Percentiles rank a stretch among this genome's conserved stretches.
Conservation (phyloP, 2,888 invertebrate genomes). For the Netelia fuscicornis region DNA sequence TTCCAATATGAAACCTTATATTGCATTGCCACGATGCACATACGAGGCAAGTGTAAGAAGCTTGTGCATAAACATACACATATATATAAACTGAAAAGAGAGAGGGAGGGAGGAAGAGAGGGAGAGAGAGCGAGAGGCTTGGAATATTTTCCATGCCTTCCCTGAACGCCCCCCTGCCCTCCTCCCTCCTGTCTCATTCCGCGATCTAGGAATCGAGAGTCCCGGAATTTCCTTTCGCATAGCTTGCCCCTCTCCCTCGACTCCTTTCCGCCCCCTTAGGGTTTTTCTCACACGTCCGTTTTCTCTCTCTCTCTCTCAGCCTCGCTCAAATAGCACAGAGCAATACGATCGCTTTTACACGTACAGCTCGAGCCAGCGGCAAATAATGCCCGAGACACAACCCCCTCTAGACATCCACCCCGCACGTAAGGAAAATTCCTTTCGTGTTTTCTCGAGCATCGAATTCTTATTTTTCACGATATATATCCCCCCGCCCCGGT, state of each 20-base stretch:
- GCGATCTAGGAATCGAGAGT: constrained; percentile 38
- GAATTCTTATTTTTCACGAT: constrained; percentile 48
- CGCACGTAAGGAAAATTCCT: constrained; percentile 36
- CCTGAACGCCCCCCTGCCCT: not conserved
- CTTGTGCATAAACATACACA: constrained; percentile 1
- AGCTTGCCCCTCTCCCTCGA: constrained; percentile 44
- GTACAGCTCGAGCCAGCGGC: constrained; percentile 28
- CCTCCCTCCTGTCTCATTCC: constrained; percentile 4
- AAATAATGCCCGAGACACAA: constrained; percentile 33
- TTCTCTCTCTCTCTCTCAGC: not conserved
- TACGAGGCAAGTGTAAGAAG: constrained; percentile 7
- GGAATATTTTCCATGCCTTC: constrained; percentile 49
- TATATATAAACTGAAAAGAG: not conserved
- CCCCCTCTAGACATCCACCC: too few species aligned
- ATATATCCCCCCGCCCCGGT: not conserved
- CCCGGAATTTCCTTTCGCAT: constrained; percentile 63
- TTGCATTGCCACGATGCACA: constrained; percentile 16
- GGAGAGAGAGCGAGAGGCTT: constrained; percentile 10
- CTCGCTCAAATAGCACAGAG: constrained; percentile 13
- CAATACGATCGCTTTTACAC: constrained; percentile 5
- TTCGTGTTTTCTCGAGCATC: constrained; percentile 53
- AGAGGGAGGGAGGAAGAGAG: not conserved
- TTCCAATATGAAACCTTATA: constrained; percentile 55
- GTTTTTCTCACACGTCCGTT: constrained; percentile 58
- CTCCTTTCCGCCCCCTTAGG: constrained; percentile 15